Conservation (phyloP, 2,797 vertebrate species). For the Leptoclinus maculatus region DNA sequence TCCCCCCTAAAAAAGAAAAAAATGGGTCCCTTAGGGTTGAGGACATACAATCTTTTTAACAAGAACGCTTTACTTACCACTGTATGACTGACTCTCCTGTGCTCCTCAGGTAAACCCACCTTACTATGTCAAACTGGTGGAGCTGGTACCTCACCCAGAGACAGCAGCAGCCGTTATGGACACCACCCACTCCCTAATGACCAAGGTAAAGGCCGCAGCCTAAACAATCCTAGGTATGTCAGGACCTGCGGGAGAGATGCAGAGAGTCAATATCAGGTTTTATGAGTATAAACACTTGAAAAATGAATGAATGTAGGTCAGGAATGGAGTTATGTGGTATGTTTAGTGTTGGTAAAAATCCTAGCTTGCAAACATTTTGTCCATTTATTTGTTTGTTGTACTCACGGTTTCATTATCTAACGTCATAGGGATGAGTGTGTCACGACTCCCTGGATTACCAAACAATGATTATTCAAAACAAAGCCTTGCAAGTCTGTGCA, state of each 20-base stretch:
- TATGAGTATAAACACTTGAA: neutral
- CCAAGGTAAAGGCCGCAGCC: conserved; percentile 63
- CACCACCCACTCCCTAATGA: conserved; percentile 89
- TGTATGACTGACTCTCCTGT: neutral
- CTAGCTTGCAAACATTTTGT: neutral
- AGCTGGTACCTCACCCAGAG: conserved; percentile 96
- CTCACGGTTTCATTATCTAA: neutral
- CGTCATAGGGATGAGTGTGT: neutral
- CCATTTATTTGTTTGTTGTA: neutral
- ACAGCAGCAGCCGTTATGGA: conserved; percentile 86
- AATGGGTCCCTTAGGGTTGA: too few species aligned
- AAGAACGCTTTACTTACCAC: neutral
- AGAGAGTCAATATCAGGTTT: neutral
- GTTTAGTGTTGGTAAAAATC: neutral
- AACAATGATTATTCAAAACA: neutral
- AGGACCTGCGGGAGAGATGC: neutral
- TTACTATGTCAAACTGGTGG: conserved; percentile 93
- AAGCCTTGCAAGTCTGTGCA: neutral
- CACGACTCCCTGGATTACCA: neutral
- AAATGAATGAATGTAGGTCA: neutral
- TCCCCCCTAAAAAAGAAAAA: too few species aligned
- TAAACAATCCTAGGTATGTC: neutral
- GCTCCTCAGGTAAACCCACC: conserved; percentile 93
- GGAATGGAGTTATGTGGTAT: neutral
- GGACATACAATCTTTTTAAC: too few species aligned